A percentile compares a stretch with the other conserved stretches of the same genome.
phyloP scores from a whole-genome alignment of 1,140 invertebrate species.

The Aphaenogaster ashmeadi region DNA sequence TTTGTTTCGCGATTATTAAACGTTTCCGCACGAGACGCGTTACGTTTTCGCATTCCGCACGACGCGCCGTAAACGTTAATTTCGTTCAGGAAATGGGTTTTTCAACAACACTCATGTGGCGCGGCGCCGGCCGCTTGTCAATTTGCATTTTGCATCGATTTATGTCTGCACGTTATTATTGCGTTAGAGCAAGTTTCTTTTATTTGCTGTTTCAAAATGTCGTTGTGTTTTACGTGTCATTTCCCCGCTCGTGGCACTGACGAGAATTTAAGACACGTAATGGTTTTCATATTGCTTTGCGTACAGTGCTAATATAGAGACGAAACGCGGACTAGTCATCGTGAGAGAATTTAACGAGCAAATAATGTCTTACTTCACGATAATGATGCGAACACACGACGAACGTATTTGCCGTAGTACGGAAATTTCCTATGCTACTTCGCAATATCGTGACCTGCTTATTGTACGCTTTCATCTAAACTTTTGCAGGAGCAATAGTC shows the following conservation, averaged over 20 bases:
- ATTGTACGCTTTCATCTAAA: conserved; percentile 7
- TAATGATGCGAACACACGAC: conserved; percentile 40
- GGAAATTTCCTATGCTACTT: neutral
- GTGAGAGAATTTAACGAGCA: conserved; percentile 47
- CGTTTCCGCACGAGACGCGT: neutral
- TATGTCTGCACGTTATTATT: neutral
- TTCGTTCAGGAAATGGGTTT: conserved; percentile 34
- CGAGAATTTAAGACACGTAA: conserved; percentile 14
- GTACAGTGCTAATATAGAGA: conserved; percentile 16
- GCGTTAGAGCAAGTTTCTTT: neutral
- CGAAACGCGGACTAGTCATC: neutral
- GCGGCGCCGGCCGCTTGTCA: neutral
- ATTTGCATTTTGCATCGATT: conserved; percentile 43
- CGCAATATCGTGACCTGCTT: conserved; percentile 35
- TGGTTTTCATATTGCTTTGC: conserved; percentile 1
- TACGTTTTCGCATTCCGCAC: neutral
- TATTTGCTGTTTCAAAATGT: neutral
- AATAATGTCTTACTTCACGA: conserved; percentile 52
- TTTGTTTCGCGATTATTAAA: conserved; percentile 32
- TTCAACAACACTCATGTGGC: conserved; percentile 30
- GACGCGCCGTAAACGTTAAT: conserved; percentile 36
- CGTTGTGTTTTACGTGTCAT: neutral
- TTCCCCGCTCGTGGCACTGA: neutral
- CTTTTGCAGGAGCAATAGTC: conserved; percentile 4
- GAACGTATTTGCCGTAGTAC: neutral